A percentile compares a stretch with the other conserved stretches of the same genome.
Evolutionary conservation across 2,888 invertebrate genomes (phyloP).

Genomic region (Acleris laterana): DNA sequence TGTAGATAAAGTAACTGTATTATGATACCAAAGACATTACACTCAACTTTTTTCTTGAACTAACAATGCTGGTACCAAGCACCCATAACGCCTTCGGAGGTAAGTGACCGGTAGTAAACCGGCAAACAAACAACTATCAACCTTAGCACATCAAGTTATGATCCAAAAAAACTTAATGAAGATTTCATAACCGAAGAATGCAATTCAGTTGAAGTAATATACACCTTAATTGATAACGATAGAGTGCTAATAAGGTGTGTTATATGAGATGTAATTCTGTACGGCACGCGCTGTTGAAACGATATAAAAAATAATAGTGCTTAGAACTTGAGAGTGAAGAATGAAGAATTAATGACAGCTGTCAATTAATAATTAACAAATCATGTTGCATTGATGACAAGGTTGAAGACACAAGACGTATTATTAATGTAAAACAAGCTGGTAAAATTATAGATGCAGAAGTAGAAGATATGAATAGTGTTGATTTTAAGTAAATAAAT

Average conservation of each 20-base stretch:
- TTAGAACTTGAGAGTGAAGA: constrained; percentile 25
- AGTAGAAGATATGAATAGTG: too few species aligned
- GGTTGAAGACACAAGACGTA: not conserved
- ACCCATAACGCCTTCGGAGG: constrained; percentile 62
- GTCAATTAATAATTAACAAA: constrained; percentile 32
- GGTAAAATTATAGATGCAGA: too few species aligned
- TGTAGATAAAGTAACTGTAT: constrained; percentile 32
- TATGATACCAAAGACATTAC: constrained; percentile 36
- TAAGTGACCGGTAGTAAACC: constrained; percentile 63
- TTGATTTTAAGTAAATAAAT: too few species aligned
- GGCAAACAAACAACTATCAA: constrained; percentile 39
- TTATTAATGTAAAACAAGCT: not conserved
- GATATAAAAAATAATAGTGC: constrained; percentile 33
- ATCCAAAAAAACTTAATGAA: not conserved
- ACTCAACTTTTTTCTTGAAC: constrained; percentile 52
- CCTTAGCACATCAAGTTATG: constrained; percentile 30
- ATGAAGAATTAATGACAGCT: constrained; percentile 4
- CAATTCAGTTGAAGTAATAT: constrained; percentile 24
- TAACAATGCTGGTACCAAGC: constrained; percentile 67
- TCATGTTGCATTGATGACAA: constrained; percentile 3
- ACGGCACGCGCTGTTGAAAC: constrained; percentile 40
- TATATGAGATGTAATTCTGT: constrained; percentile 12
- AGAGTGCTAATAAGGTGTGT: constrained; percentile 19
- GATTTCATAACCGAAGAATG: constrained; percentile 16
- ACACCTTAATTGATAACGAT: constrained; percentile 16